A percentile compares a stretch with the other conserved stretches of the same genome.
Conservation (phyloP, 1,140 invertebrate species). For the silkworm (Bombyx mori) region ASM3026992v2 NC_085112.1:4026001-4026500, state of each 20-base stretch:
- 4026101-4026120: no score
- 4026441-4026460: slow-evolving; percentile 66
- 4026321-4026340: slow-evolving; percentile 55
- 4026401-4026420: slow-evolving; percentile 52
- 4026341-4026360: slow-evolving; percentile 28
- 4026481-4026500: slow-evolving; percentile 38
- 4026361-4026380: slow-evolving; percentile 46
- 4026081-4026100: no score
- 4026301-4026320: slow-evolving; percentile 76
- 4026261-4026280: slow-evolving; percentile 69
- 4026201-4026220: slow-evolving; percentile 2
- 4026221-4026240: slow-evolving; percentile 84
- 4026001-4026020: slow-evolving; percentile 33
- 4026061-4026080: no score
- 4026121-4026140: slow-evolving; percentile 1
- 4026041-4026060: no score
- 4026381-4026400: slow-evolving; percentile 46
- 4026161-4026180: slow-evolving; percentile 23
- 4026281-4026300: slow-evolving; percentile 72
- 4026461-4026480: slow-evolving; percentile 41
- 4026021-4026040: slow-evolving; percentile 17
- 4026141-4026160: slow-evolving; percentile 44
- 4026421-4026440: slow-evolving; percentile 60
- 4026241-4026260: slow-evolving; percentile 82
- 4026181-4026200: slow-evolving; percentile 11